Conservation (phyloP, 2,888 invertebrate genomes). For the Eueremaeus valkanovi region DNA sequence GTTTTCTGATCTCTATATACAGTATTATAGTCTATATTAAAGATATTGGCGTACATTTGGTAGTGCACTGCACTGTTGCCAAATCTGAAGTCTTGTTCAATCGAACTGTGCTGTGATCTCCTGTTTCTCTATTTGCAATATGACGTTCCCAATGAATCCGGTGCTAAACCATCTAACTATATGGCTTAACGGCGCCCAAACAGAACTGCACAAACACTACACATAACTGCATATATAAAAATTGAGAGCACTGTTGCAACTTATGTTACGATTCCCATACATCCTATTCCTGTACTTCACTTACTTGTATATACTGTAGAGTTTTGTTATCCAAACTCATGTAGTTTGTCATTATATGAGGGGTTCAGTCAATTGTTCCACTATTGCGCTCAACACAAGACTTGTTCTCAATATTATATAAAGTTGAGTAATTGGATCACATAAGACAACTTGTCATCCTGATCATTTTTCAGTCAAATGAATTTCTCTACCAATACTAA, state of each 20-base stretch:
- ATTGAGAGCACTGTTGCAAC: conserved; percentile 21
- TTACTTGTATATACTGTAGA: background rate
- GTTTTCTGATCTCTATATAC: background rate
- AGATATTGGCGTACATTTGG: background rate
- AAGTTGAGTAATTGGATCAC: conserved; percentile 24
- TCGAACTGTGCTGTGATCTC: conserved; percentile 4
- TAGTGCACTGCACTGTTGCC: background rate
- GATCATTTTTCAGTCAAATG: conserved; percentile 15
- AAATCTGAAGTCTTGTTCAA: conserved; percentile 1
- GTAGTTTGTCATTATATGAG: conserved; percentile 23
- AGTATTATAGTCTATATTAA: background rate
- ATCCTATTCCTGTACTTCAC: background rate
- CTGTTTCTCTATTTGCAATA: conserved; percentile 20
- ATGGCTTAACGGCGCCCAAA: conserved; percentile 31
- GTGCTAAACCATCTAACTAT: conserved; percentile 9
- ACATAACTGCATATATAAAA: conserved; percentile 8
- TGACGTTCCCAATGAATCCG: background rate
- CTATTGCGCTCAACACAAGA: background rate
- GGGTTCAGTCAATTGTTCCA: conserved; percentile 24
- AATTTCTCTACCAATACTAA: too few relatives aligned
- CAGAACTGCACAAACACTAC: background rate
- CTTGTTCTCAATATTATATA: background rate
- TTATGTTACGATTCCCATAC: conserved; percentile 24
- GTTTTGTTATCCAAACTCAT: conserved; percentile 13
- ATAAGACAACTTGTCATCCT: conserved; percentile 4